phyloP scores from a whole-genome alignment of 2,113 vertebrate genomes.

The Cololabis saira region DNA sequence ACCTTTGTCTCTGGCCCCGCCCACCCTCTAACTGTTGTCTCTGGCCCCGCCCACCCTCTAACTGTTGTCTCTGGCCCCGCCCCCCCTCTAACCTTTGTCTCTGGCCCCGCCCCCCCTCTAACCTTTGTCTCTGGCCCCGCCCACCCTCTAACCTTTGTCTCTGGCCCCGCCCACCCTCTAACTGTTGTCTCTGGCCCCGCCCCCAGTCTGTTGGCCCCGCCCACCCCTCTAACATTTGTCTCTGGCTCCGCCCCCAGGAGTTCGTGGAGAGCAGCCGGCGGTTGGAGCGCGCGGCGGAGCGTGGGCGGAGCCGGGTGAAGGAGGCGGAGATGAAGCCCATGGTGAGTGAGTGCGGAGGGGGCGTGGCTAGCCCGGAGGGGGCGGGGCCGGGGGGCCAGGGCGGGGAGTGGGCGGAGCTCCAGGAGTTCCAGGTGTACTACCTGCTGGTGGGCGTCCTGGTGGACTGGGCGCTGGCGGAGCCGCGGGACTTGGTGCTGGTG shows the following conservation, averaged over 20 bases:
- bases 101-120: too few relatives aligned
- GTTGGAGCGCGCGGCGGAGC: slow-evolving; percentile 87
- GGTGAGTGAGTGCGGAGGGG: slow-evolving; percentile 91
- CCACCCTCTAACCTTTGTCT: too few relatives aligned
- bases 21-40: too few relatives aligned
- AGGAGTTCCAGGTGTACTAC: slow-evolving; percentile 95
- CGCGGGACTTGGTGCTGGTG: slow-evolving; percentile 85
- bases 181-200: too few relatives aligned
- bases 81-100: too few relatives aligned
- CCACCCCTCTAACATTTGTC: neutral
- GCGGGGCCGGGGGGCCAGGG: slow-evolving; percentile 74
- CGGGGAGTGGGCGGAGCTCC: slow-evolving; percentile 86
- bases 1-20: too few relatives aligned
- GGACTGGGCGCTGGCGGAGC: slow-evolving; percentile 92
- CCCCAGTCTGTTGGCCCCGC: too few relatives aligned
- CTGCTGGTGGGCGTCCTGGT: slow-evolving; percentile 91
- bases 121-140: too few relatives aligned
- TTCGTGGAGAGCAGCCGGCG: slow-evolving; percentile 96
- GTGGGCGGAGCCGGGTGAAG: slow-evolving; percentile 86
- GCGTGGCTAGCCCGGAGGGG: slow-evolving; percentile 27
- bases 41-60: too few relatives aligned
- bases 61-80: too few relatives aligned
- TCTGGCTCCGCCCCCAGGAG: slow-evolving; percentile 82
- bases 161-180: too few relatives aligned
- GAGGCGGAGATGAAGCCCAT: slow-evolving; percentile 94